A percentile compares a stretch with the other conserved stretches of the same genome.
Evolutionary conservation across 2,888 invertebrate genomes (phyloP).

Genomic region (Gryllus longicercus): DNA sequence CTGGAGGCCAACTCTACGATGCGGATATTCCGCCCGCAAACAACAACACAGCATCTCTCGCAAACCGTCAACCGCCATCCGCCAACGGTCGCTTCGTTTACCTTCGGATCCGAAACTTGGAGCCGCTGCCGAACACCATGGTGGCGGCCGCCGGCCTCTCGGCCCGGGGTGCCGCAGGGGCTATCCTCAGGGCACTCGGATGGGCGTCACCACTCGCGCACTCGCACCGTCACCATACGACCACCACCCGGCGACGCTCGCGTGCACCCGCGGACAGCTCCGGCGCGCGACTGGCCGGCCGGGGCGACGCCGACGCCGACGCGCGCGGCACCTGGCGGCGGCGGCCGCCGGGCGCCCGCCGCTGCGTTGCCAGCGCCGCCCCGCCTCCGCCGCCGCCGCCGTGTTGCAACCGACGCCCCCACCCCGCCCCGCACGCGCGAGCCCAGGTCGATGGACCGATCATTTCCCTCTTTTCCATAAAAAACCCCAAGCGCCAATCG

Average conservation of each 20-base stretch:
- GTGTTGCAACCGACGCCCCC: constrained; percentile 12
- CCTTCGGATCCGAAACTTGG: constrained; percentile 44
- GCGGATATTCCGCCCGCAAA: too few relatives aligned
- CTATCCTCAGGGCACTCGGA: background rate
- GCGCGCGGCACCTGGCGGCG: constrained; percentile 30
- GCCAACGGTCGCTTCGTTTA: constrained; percentile 33
- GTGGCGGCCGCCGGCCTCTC: constrained; percentile 39
- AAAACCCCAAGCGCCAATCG: too few relatives aligned
- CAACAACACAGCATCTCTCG: too few relatives aligned
- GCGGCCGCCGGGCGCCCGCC: constrained; percentile 32
- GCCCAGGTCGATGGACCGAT: too few relatives aligned
- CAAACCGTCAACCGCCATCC: too few relatives aligned
- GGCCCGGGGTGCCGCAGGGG: background rate
- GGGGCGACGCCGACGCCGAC: background rate
- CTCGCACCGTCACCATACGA: background rate
- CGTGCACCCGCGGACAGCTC: background rate
- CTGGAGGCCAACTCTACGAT: too few relatives aligned
- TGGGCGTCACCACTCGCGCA: background rate
- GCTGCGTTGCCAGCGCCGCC: constrained; percentile 22
- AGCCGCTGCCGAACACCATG: constrained; percentile 45
- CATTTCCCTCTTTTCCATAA: too few relatives aligned
- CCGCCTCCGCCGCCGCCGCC: constrained; percentile 19
- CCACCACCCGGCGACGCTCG: background rate
- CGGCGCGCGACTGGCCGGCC: background rate
- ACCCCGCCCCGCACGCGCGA: constrained; percentile 22